Percentiles rank a stretch among this genome's conserved stretches.
phyloP scores from a whole-genome alignment of 2,797 vertebrate species.

The Hydrophis major region DNA sequence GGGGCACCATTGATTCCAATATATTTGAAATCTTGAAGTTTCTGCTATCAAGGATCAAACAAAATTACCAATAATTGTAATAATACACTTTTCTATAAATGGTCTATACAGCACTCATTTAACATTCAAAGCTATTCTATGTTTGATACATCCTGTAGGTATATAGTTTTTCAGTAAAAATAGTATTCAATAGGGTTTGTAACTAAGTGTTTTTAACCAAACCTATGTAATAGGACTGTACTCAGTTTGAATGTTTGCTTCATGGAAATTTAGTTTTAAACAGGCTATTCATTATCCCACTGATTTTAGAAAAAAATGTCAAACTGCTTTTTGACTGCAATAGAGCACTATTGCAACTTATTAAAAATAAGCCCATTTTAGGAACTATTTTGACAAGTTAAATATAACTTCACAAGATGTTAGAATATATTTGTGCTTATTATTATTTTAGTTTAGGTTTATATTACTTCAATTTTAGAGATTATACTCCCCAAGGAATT shows the following conservation, averaged over 20 bases:
- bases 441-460: background rate
- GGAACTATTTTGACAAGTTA: background rate
- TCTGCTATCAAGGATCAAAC: constrained; percentile 63
- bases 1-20: constrained; percentile 49
- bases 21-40: constrained; percentile 61
- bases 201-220: background rate
- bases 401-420: background rate
- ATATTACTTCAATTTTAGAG: background rate
- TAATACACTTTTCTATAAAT: background rate
- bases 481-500: background rate
- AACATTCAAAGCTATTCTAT: background rate
- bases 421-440: background rate
- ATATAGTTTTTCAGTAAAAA: background rate
- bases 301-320: background rate
- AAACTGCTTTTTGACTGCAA: background rate
- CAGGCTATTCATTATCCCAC: background rate
- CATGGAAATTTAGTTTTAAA: background rate
- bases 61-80: constrained; percentile 38
- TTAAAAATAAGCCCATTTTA: background rate
- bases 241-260: background rate
- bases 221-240: background rate
- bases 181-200: background rate
- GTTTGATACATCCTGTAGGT: background rate
- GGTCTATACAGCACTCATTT: background rate
- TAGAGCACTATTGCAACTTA: background rate